Evolutionary conservation across 2,888 invertebrate genomes (phyloP), one percentile per base, ranked within the genome.

Genomic region (Uropetala carovei): DNA sequence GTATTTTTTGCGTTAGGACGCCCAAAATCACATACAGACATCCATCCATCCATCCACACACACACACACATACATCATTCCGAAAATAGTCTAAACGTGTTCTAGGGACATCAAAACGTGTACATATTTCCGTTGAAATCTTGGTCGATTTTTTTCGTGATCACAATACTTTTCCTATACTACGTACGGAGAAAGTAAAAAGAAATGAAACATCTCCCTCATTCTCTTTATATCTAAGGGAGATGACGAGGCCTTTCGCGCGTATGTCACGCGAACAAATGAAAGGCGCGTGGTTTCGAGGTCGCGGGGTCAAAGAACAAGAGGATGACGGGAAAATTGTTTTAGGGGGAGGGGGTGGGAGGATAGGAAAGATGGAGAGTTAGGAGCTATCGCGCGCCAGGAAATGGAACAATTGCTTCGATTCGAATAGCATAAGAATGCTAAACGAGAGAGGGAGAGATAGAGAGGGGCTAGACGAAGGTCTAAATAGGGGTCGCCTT

Each of bases 371-470:
- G 30, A 57, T 83, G 43, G 43, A 43, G 83, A n/a, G 56, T n/a
- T 43, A n/a, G 83, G 56, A 56, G n/a, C 13, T 43, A 27, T 43
- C 57, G 56, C 83, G 82, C 83, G 57, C 83, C 83, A 83, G 83
- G 83, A 83, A 83, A 57, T 83, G 83, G 83, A 83, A 43, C 43
- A 83, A 83, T 83, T 83, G 83, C 83, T 13, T 83, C 83, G 83
- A 56, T 56, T 83, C 83, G 83, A 83, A 83, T 56, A n/a, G 83
- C 56, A 30, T 0, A 83, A 56, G 83, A 83, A 83, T 83, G 30
- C 83, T 56, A 5, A 83, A 11, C 56, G 16, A 56, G 56, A 18
- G 18, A 56, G 83, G 83, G n/a, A 13, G 30, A 27, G 75, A 75
- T 27, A n/a, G 18, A 75, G n/a, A n/a, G n/a, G n/a, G 75, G 75